Conservation (phyloP, 2,797 vertebrate species). For the Poeciliopsis infans region DNA sequence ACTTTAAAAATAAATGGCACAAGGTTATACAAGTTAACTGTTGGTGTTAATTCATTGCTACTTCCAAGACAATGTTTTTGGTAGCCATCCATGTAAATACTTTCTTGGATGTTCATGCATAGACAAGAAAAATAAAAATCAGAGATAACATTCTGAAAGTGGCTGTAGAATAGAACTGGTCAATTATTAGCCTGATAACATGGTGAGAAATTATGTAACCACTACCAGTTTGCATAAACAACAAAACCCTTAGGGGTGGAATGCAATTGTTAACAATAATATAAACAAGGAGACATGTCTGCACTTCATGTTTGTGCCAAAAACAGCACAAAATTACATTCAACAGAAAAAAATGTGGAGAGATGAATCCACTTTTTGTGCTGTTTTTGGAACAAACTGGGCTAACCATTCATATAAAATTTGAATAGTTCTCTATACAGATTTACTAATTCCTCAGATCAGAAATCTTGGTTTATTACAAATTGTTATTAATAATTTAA, state of each 20-base stretch:
- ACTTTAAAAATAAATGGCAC: not conserved
- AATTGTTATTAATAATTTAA: not conserved
- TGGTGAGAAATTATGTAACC: not conserved
- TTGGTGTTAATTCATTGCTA: not conserved
- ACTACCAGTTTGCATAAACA: not conserved
- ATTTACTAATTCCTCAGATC: not conserved
- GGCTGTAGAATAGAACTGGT: not conserved
- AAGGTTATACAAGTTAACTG: not conserved
- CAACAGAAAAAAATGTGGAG: too few relatives aligned
- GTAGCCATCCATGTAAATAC: not conserved
- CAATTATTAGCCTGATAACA: not conserved
- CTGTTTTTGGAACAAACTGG: not conserved
- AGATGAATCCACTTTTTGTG: too few relatives aligned
- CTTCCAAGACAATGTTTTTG: not conserved
- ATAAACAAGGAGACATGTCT: not conserved
- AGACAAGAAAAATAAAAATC: not conserved
- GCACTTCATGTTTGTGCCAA: not conserved
- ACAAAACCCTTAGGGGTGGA: not conserved
- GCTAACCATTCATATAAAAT: not conserved
- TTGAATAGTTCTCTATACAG: not conserved
- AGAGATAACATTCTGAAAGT: not conserved
- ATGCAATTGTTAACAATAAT: not conserved
- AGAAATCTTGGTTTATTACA: not conserved
- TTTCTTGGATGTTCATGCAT: not conserved
- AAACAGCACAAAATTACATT: not conserved